Conservation (phyloP, 2,797 vertebrate species). For the Anguilla megastoma region DNA sequence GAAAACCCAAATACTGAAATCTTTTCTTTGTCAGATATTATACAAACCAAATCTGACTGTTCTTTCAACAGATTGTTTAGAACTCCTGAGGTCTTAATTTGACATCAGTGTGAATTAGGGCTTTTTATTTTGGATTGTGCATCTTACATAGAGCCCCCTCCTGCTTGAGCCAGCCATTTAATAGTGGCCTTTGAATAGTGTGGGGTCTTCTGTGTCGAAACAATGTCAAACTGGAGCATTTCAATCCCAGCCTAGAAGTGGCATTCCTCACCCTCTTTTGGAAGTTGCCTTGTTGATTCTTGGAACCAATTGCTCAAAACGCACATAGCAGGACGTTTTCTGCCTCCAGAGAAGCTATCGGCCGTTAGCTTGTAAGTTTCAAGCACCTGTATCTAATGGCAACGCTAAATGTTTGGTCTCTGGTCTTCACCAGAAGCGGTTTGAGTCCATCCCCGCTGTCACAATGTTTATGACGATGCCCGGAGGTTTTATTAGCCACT, state of each 20-base stretch:
- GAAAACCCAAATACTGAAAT: background rate
- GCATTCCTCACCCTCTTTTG: background rate
- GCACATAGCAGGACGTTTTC: background rate
- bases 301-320: slow-evolving; percentile 20
- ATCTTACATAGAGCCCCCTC: background rate
- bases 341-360: background rate
- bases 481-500: background rate
- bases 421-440: background rate
- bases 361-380: background rate
- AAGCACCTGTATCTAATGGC: background rate
- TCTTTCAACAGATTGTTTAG: background rate
- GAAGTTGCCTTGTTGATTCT: slow-evolving; percentile 7
- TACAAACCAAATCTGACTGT: background rate
- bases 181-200: background rate
- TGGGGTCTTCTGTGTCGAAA: background rate
- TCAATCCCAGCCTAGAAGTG: background rate
- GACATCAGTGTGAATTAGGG: background rate
- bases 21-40: background rate
- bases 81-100: background rate
- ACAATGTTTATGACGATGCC: background rate
- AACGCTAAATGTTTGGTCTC: slow-evolving; percentile 9
- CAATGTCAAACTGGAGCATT: background rate
- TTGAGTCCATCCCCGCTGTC: background rate
- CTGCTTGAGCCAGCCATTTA: background rate
- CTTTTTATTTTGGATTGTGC: background rate